These are phyloP conservation scores for Pseudomyrmex dendroicus DNA, from an alignment of 1,140 invertebrate genomes.

Conservation along the genomic window DNA sequence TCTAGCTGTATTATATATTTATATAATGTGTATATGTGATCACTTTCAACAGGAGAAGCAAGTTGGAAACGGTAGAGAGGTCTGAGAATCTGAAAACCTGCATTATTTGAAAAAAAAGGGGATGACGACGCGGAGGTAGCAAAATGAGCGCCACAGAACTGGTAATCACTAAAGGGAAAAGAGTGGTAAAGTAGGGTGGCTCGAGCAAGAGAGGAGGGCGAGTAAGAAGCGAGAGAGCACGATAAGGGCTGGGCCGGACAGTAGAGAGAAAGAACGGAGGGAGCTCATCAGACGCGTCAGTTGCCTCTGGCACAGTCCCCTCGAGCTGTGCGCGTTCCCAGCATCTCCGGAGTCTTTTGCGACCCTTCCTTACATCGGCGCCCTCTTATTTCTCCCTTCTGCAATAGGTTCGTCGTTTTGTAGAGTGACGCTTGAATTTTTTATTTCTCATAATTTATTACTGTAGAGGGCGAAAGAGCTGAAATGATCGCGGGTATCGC, in stretches of 20 bases:
- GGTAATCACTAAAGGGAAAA: conserved; percentile 9
- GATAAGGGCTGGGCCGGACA: conserved; percentile 9
- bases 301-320: conserved; percentile 49
- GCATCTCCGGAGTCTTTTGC: conserved; percentile 47
- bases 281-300: conserved; percentile 59
- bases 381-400: conserved; percentile 19
- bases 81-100: not conserved
- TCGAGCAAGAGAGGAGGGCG: conserved; percentile 42
- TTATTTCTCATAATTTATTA: not conserved
- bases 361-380: conserved; percentile 30
- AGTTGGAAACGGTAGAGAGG: not conserved
- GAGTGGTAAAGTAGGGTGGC: conserved; percentile 20
- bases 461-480: not conserved
- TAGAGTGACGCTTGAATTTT: no score
- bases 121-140: not conserved
- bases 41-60: no score
- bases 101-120: not conserved
- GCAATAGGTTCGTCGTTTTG: conserved; percentile 16
- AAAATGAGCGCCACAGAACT: conserved; percentile 32
- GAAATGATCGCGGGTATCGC: not conserved
- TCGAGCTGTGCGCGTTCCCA: conserved; percentile 29
- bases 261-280: not conserved
- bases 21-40: not conserved
- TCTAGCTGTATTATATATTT: no score
- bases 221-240: conserved; percentile 23